These are phyloP conservation scores for Cydia pomonella DNA, from an alignment of 1,140 invertebrate genomes.

Conservation along the genomic window DNA sequence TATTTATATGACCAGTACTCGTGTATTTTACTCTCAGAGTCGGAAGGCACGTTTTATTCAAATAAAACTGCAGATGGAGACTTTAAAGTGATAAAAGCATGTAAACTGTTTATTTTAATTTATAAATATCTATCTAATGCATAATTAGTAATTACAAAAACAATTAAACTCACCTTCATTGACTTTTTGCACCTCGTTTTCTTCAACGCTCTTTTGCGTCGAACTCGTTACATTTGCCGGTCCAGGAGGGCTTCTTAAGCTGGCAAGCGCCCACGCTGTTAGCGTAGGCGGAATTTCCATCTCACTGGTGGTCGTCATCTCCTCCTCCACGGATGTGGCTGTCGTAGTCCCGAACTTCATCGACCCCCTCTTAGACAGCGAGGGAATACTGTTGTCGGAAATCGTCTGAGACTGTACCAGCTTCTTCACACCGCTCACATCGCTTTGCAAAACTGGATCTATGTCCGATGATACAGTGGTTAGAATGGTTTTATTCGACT, in stretches of 20 bases:
- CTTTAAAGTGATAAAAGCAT: too few species aligned
- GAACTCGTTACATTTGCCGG: conserved; percentile 51
- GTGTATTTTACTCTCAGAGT: too few species aligned
- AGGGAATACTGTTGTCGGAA: conserved; percentile 71
- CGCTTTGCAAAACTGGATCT: conserved; percentile 69
- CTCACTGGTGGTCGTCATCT: conserved; percentile 52
- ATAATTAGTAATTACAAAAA: conserved; percentile 27
- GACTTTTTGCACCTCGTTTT: conserved; percentile 73
- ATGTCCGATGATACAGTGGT: conserved; percentile 72
- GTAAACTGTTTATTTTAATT: too few species aligned
- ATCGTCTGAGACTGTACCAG: conserved; percentile 68
- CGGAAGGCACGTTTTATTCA: too few species aligned
- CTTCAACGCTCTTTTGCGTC: conserved; percentile 61
- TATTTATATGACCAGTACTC: too few species aligned
- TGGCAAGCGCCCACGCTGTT: conserved; percentile 70
- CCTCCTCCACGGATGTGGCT: conserved; percentile 48
- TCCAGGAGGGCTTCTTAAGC: conserved; percentile 61
- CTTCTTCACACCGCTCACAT: conserved; percentile 64
- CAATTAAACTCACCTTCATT: conserved; percentile 59
- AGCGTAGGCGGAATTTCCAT: conserved; percentile 71
- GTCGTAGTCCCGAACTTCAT: conserved; percentile 61
- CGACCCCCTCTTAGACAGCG: conserved; percentile 70
- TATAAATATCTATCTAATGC: too few species aligned
- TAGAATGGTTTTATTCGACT: conserved; percentile 50
- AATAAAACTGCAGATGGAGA: too few species aligned